These are phyloP conservation scores for Iselma pallidipennis DNA, from an alignment of 2,888 invertebrate genomes.

Conservation along the genomic window DNA sequence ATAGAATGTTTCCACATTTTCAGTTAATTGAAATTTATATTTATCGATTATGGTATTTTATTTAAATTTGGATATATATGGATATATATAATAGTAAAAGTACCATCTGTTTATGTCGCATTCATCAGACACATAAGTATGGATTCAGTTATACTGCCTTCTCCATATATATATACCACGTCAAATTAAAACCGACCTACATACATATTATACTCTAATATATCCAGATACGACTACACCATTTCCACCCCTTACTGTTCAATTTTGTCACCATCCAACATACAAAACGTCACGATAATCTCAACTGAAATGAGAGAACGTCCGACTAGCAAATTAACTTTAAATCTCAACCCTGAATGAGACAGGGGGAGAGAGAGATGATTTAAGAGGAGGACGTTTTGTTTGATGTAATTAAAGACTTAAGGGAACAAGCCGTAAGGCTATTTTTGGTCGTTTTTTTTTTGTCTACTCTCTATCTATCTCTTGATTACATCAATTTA, in stretches of 20 bases:
- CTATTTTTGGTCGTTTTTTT: not conserved
- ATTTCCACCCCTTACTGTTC: not conserved
- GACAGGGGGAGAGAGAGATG: conserved; percentile 1
- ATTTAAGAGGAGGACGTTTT: conserved; percentile 16
- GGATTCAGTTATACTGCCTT: too few relatives aligned
- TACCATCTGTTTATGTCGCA: too few relatives aligned
- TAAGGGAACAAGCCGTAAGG: too few relatives aligned
- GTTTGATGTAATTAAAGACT: conserved; percentile 8
- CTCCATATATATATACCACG: too few relatives aligned
- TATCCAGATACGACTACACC: not conserved
- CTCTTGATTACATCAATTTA: not conserved
- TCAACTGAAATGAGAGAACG: conserved; percentile 15
- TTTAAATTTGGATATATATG: too few relatives aligned
- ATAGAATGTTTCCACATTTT: too few relatives aligned
- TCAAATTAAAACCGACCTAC: not conserved
- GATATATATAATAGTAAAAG: too few relatives aligned
- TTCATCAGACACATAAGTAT: too few relatives aligned
- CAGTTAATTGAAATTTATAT: too few relatives aligned
- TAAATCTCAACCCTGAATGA: conserved; percentile 15
- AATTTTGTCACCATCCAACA: not conserved
- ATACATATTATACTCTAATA: too few relatives aligned
- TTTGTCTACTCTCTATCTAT: too few relatives aligned
- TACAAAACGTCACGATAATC: conserved; percentile 17
- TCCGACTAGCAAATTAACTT: conserved; percentile 21
- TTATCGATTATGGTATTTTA: too few relatives aligned